Conservation (phyloP, 1,140 invertebrate genomes). For the Drosophila leontia region DNA sequence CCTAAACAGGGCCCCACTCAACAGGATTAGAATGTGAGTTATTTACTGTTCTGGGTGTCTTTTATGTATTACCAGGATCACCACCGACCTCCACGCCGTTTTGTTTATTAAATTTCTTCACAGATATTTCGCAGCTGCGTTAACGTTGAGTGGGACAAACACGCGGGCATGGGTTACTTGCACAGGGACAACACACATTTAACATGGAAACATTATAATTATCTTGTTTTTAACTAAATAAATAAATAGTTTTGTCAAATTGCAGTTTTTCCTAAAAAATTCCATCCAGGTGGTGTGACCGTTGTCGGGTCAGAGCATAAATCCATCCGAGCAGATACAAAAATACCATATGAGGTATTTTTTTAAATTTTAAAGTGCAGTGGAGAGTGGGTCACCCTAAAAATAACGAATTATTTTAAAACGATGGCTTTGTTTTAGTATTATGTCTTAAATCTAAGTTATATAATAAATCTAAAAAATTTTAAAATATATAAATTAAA, state of each 20-base stretch:
- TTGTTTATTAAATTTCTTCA: constrained; percentile 51
- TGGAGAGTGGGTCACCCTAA: neutral
- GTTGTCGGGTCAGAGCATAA: neutral
- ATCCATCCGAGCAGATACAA: neutral
- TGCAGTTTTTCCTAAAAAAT: constrained; percentile 33
- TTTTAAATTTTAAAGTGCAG: neutral
- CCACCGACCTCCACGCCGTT: constrained; percentile 32
- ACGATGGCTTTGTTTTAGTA: neutral
- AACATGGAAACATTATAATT: neutral
- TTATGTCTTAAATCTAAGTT: neutral
- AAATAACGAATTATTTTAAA: constrained; percentile 1
- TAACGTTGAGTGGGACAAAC: neutral
- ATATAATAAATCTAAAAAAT: no score
- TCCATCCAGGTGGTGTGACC: constrained; percentile 27
- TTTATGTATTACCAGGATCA: constrained; percentile 21
- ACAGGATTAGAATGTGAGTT: neutral
- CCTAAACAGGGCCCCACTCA: neutral
- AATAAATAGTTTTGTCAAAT: constrained; percentile 22
- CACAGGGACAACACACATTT: constrained; percentile 2
- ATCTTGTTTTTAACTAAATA: constrained; percentile 23
- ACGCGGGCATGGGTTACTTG: neutral
- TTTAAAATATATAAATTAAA: neutral
- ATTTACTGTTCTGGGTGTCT: neutral
- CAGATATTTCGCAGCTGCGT: constrained; percentile 20
- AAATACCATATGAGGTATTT: neutral